Conservation (phyloP, 2,888 invertebrate species). For the Bhutanitis thaidina region DNA sequence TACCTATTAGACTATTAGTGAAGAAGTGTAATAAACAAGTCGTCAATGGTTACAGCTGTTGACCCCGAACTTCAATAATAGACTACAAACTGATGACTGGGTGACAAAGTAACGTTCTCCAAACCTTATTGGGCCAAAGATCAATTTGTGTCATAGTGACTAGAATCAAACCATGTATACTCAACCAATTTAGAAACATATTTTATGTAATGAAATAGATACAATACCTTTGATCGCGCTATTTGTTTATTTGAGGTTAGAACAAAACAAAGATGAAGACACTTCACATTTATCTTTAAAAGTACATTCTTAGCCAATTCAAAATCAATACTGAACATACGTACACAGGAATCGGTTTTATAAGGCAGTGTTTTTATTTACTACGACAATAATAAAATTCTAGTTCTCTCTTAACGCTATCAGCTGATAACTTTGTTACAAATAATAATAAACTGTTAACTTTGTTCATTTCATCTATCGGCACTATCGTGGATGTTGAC, state of each 20-base stretch:
- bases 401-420: constrained; percentile 26
- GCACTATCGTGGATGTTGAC: neutral
- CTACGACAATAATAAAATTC: constrained; percentile 23
- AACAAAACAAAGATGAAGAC: constrained; percentile 11
- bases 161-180: too few species aligned
- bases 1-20: too few species aligned
- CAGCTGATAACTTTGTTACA: constrained; percentile 34
- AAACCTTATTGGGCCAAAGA: constrained; percentile 12
- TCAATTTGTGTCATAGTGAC: neutral
- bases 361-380: constrained; percentile 25
- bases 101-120: constrained; percentile 3
- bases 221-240: constrained; percentile 9
- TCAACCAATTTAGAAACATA: too few species aligned
- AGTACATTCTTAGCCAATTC: constrained; percentile 20
- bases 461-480: constrained; percentile 7
- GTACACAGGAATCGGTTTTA: constrained; percentile 13
- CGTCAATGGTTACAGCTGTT: too few species aligned
- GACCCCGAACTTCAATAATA: constrained; percentile 1
- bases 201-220: neutral
- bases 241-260: constrained; percentile 35
- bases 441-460: constrained; percentile 12
- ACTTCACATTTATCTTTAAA: constrained; percentile 16
- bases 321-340: constrained; percentile 21
- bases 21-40: too few species aligned
- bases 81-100: constrained; percentile 13